Conservation (phyloP, 2,797 vertebrate genomes). For the Danio choprae region DNA sequence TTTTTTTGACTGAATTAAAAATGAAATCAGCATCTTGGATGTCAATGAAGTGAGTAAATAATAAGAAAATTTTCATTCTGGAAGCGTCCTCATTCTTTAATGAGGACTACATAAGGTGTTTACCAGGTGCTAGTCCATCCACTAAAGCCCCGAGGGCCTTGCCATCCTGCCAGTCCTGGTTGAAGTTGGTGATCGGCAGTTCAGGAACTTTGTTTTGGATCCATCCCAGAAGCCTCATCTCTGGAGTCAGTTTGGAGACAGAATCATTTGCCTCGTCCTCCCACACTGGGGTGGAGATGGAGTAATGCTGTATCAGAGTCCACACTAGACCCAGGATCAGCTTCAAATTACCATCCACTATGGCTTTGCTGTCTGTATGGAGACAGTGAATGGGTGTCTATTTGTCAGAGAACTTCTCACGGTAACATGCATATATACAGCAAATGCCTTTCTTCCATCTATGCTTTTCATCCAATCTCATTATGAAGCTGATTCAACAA, state of each 20-base stretch:
- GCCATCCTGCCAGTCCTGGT: slow-evolving; percentile 79
- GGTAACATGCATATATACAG: neutral
- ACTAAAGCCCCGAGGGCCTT: slow-evolving; percentile 78
- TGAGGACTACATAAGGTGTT: neutral
- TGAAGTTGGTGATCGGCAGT: slow-evolving; percentile 81
- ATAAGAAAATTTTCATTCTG: too few relatives aligned
- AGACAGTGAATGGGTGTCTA: neutral
- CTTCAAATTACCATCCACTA: slow-evolving; percentile 81
- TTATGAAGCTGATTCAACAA: too few relatives aligned
- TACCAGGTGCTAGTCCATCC: slow-evolving; percentile 79
- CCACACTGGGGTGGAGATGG: slow-evolving; percentile 81
- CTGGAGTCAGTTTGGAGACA: slow-evolving; percentile 76
- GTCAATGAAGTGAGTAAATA: too few relatives aligned
- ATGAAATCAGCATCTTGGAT: too few relatives aligned
- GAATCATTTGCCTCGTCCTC: slow-evolving; percentile 74
- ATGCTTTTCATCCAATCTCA: neutral
- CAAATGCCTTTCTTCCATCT: neutral
- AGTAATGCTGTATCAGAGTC: slow-evolving; percentile 81
- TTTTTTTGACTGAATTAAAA: too few relatives aligned
- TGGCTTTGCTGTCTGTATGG: slow-evolving; percentile 78
- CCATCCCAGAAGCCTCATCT: slow-evolving; percentile 80
- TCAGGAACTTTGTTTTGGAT: slow-evolving; percentile 82
- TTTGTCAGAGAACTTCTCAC: neutral
- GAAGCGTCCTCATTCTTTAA: neutral
- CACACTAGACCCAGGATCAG: slow-evolving; percentile 81